A percentile compares a stretch with the other conserved stretches of the same genome.
phyloP scores from a whole-genome alignment of 2,113 vertebrate species.

The Ariopsis seemanni region DNA sequence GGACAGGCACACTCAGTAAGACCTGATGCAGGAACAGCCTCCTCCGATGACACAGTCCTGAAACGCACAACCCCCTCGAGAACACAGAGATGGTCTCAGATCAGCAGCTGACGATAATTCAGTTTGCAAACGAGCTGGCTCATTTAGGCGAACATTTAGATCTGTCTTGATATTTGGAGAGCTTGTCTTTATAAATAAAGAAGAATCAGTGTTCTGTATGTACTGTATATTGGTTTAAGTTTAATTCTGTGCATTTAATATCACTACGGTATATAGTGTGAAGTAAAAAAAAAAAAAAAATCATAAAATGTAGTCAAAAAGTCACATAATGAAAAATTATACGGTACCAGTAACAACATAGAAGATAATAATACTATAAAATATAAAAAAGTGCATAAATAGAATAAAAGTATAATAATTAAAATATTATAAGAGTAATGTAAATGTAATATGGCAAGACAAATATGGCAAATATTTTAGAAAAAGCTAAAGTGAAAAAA shows the following conservation, averaged over 20 bases:
- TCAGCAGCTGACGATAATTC: slow-evolving; percentile 5
- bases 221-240: not conserved
- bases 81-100: slow-evolving; percentile 4
- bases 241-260: not conserved
- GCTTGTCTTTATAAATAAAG: not conserved
- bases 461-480: not conserved
- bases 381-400: not conserved
- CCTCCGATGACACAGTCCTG: slow-evolving; percentile 3
- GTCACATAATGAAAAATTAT: not conserved
- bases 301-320: too few relatives aligned
- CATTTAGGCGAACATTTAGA: not conserved
- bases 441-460: not conserved
- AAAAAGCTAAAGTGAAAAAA: not conserved
- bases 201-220: not conserved
- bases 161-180: not conserved
- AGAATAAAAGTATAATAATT: not conserved
- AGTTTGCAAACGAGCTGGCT: not conserved
- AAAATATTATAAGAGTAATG: not conserved
- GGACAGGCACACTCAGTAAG: slow-evolving; percentile 16
- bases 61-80: not conserved
- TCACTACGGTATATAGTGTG: too few relatives aligned
- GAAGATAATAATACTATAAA: not conserved
- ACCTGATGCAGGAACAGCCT: slow-evolving; percentile 25
- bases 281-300: not conserved
- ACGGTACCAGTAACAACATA: not conserved